These are phyloP conservation scores for Rutpela maculata DNA, from an alignment of 2,888 invertebrate species.

Conservation along the genomic window DNA sequence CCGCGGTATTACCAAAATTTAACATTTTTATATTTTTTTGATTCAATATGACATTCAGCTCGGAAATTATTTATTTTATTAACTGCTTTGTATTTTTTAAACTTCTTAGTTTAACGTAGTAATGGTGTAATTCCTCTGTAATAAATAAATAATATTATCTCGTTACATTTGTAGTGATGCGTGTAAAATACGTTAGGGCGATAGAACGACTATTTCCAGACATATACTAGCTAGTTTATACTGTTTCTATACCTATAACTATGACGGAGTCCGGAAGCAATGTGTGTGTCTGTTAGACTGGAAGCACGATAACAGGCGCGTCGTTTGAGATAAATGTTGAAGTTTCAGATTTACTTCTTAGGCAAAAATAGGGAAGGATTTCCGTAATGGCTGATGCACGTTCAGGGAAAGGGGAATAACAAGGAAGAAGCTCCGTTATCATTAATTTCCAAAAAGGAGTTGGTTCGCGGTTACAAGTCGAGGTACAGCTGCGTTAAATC, in stretches of 20 bases:
- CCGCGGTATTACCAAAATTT: no score
- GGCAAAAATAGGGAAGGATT: conserved; percentile 3
- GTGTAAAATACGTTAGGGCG: no score
- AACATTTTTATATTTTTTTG: no score
- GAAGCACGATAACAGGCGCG: not conserved
- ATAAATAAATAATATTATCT: no score
- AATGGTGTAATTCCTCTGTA: no score
- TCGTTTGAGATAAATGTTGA: not conserved
- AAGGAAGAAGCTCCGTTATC: not conserved
- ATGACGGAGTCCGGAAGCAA: not conserved
- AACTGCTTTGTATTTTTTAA: no score
- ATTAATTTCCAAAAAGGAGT: not conserved
- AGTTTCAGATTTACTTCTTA: not conserved
- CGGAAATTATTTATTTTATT: no score
- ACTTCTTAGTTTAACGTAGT: no score
- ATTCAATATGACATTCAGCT: no score
- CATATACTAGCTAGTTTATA: not conserved
- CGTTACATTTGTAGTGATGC: no score
- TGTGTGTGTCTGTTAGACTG: conserved; percentile 7
- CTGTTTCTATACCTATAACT: not conserved
- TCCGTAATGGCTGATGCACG: not conserved
- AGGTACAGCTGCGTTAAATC: no score
- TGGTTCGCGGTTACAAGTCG: not conserved
- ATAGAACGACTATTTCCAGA: no score
- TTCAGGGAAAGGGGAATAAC: not conserved